These are phyloP conservation scores for Anthopleura xanthogrammica DNA, from an alignment of 92 coral and sea anemone genomes.

Conservation along the genomic window DNA sequence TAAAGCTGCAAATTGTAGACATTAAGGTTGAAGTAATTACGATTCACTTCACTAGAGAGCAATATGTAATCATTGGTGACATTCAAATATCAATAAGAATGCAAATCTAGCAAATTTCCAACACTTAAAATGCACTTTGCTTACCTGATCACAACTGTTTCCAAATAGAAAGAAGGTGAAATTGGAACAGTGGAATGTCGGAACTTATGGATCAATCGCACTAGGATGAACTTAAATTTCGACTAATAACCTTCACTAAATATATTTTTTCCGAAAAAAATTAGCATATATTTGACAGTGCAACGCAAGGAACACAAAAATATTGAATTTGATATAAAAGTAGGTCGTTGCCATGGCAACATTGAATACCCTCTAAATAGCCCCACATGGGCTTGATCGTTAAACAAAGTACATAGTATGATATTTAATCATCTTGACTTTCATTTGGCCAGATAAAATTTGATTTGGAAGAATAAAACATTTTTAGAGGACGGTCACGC, in stretches of 20 bases:
- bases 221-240: background rate
- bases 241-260: background rate
- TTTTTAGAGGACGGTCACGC: background rate
- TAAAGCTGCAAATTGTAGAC: too few species aligned
- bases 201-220: background rate
- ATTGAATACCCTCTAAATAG: background rate
- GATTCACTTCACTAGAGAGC: too few species aligned
- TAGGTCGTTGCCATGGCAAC: background rate
- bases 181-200: background rate
- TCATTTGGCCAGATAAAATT: background rate
- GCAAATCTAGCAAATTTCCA: background rate
- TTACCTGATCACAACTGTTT: background rate
- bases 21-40: too few species aligned
- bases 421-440: background rate
- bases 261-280: background rate
- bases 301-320: background rate
- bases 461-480: background rate
- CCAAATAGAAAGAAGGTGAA: background rate
- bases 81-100: too few species aligned
- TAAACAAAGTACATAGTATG: background rate
- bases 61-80: too few species aligned
- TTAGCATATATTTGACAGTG: too few species aligned
- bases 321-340: background rate
- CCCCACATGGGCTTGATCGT: background rate
- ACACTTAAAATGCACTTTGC: background rate